Evolutionary conservation across 2,113 vertebrate species (phyloP), one percentile per base, ranked within the genome.

Genomic region (Mungos mungo): DNA sequence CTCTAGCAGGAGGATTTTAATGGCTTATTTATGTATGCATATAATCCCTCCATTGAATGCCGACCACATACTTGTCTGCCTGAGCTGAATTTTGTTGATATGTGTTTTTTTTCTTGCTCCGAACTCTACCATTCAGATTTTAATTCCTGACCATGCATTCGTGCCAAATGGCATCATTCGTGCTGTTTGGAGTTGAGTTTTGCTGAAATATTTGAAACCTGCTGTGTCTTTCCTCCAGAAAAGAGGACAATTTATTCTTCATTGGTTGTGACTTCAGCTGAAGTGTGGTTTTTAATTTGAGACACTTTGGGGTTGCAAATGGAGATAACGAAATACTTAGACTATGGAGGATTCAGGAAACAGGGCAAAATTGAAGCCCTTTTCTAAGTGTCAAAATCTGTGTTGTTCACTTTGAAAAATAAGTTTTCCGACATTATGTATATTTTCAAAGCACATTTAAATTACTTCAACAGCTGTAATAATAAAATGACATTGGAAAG

Each of bases 1-100:
- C 15, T 98, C 72, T 81, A 65, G 79, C 2, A 13, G 84, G 50
- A 50, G 87, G 76, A 96, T 97, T 98, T 95, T 98, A 45, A 84
- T 95, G 68, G 96, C 45, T 98, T 98, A 96, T 89, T 98, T 98
- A 93, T 90, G 29, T 94, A 93, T 87, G 81, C 93, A 79, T 97
- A 83, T 97, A 97, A 38, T 97, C 88, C 93, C 23, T 81, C 82
- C 29, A 80, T 95, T 7, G 41, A 88, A 95, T 95, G 87, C 57
- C 0, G 81, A 96, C 87, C 33, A 77, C 88, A 88, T 80, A 82
- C 54, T 94, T 85, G 57, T 94, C 65, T 97, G 65, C 90, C 52
- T 96, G 88, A 85, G 66, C 74, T 69, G 50, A 97, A 96, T 97
- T 97, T 92, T 92, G 96, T 85, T 98, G 90, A 96, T 93, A 92